Evolutionary conservation across 2,797 vertebrate genomes (phyloP), one percentile per base, ranked within the genome.

Genomic region (Margarornis squamiger): DNA sequence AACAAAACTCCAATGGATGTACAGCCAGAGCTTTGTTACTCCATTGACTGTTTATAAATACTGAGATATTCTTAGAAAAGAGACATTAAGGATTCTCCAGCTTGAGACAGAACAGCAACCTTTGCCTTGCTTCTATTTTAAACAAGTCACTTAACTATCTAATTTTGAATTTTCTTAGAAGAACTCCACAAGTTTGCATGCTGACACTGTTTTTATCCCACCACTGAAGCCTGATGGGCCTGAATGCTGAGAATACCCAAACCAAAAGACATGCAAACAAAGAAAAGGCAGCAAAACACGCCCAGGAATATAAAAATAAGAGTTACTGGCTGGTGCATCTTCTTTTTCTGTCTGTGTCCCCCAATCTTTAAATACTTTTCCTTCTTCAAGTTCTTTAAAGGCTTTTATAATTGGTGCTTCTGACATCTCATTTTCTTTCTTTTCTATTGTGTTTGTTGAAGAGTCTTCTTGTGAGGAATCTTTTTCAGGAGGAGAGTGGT

Each of bases 311-410:
- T 12, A 71, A 93, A 96, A 95, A 45, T 29, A 27, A 70, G 15
- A 93, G 43, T 97, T 98, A 98, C 98, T 98, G 89, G 94, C 78
- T 78, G 97, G 91, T 34, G 96, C 38, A 16, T 97, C 97, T 38
- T 98, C 98, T 92, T 97, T 98, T 61, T 97, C 96, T 70, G 98
- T 95, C 93, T 97, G 96, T 93, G 98, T 98, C 96, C 98, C 98
- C 96, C 98, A 98, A 49, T 98, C 98, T 97, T 99, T 98, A 10
- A 98, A 98, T 24, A 98, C 97, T 97, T 98, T 99, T 97, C 98
- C 98, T 96, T 98, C 98, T 97, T 99, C 98, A 82, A 99, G 98
- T 97, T 99, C 98, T 90, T 99, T 99, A 80, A 99, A 97, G 46
- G 99, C 98, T 97, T 98, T 99, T 97, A 99, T 98, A 96, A 99